Conservation (phyloP, 2,888 invertebrate genomes). For the Macrosiphum euphorbiae region DNA sequence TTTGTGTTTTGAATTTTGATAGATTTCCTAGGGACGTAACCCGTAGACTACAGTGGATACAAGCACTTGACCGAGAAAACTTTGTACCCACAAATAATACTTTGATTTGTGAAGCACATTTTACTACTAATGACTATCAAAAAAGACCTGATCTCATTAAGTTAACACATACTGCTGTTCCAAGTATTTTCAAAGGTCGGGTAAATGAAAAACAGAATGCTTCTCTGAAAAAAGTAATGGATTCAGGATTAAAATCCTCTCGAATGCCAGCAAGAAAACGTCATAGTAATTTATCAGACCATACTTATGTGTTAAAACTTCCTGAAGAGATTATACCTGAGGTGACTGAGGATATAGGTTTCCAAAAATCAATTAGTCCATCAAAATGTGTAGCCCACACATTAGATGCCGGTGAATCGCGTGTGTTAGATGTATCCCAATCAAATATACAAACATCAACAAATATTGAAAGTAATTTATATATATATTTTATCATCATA, state of each 20-base stretch:
- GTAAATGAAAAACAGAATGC: neutral
- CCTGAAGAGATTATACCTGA: neutral
- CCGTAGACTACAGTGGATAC: neutral
- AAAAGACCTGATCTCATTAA: slow-evolving; percentile 6
- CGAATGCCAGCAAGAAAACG: neutral
- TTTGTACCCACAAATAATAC: slow-evolving; percentile 39
- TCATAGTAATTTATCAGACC: slow-evolving; percentile 37
- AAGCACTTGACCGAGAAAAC: slow-evolving; percentile 22
- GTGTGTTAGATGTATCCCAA: neutral
- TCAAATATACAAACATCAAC: neutral
- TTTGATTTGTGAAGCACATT: slow-evolving; percentile 29
- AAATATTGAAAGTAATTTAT: slow-evolving; percentile 20
- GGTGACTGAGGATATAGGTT: neutral
- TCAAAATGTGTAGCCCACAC: neutral
- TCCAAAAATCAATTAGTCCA: neutral
- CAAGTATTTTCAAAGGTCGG: neutral
- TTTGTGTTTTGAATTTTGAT: neutral
- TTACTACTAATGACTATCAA: slow-evolving; percentile 35
- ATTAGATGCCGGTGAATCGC: neutral
- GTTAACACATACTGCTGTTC: slow-evolving; percentile 22
- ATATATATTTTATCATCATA: neutral
- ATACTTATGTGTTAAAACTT: slow-evolving; percentile 25
- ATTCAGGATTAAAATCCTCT: neutral
- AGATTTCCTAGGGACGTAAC: slow-evolving; percentile 44
- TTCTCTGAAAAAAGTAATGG: neutral